Conservation (phyloP, 1,140 invertebrate species). For the Xylocopa sonorina region DNA sequence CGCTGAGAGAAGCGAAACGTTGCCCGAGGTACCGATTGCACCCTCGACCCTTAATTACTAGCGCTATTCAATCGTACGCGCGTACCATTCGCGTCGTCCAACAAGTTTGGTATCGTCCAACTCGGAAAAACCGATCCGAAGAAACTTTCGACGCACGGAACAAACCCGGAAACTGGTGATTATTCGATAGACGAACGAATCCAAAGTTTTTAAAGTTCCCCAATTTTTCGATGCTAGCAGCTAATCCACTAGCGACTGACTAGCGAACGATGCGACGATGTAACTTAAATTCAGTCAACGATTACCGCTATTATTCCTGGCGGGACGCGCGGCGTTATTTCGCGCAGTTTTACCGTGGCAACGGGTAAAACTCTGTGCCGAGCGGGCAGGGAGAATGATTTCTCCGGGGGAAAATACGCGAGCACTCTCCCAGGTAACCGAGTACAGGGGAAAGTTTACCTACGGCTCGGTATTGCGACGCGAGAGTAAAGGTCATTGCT, state of each 20-base stretch:
- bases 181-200: too few relatives aligned
- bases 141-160: too few relatives aligned
- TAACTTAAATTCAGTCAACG: constrained; percentile 25
- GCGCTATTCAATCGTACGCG: not conserved
- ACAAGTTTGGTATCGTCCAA: too few relatives aligned
- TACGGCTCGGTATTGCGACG: constrained; percentile 48
- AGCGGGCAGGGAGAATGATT: constrained; percentile 57
- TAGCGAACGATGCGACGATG: not conserved
- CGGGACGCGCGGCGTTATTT: constrained; percentile 23
- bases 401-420: constrained; percentile 64
- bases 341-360: constrained; percentile 7
- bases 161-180: not conserved
- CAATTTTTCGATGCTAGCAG: too few relatives aligned
- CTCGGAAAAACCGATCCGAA: too few relatives aligned
- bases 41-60: constrained; percentile 7
- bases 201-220: too few relatives aligned
- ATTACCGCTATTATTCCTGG: constrained; percentile 37
- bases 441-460: constrained; percentile 60
- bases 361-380: constrained; percentile 19
- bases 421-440: constrained; percentile 46
- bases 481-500: constrained; percentile 66
- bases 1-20: constrained; percentile 43
- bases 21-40: constrained; percentile 60
- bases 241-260: too few relatives aligned
- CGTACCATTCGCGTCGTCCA: too few relatives aligned